phyloP scores from a whole-genome alignment of 2,113 vertebrate genomes.

The Dermatemys mawii region DNA sequence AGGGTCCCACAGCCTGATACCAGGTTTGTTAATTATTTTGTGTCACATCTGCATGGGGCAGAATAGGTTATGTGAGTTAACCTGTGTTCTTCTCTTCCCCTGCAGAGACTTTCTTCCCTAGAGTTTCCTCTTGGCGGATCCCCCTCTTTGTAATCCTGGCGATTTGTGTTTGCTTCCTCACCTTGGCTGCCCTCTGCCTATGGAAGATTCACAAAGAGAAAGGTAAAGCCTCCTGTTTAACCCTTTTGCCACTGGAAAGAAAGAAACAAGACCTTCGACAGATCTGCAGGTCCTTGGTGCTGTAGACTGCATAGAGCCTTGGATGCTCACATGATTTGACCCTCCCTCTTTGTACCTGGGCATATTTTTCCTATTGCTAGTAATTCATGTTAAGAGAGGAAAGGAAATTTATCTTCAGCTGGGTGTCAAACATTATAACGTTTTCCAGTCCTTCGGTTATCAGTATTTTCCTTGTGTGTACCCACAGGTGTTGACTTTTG shows the following conservation, averaged over 20 bases:
- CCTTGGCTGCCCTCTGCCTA: background rate
- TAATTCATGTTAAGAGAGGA: no score
- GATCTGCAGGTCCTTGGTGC: background rate
- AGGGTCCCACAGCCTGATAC: background rate
- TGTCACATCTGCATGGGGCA: background rate
- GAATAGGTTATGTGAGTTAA: background rate
- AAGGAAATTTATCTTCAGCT: no score
- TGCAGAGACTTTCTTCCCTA: background rate
- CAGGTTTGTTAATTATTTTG: background rate
- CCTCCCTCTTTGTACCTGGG: no score
- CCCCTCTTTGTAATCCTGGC: background rate
- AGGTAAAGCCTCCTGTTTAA: background rate
- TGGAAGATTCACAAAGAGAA: background rate
- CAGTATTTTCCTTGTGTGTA: no score
- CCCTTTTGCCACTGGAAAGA: background rate
- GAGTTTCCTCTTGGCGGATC: background rate
- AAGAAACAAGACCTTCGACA: background rate
- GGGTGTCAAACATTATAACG: no score
- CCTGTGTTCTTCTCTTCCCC: background rate
- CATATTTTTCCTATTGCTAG: no score
- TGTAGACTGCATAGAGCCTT: background rate
- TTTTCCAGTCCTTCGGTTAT: no score
- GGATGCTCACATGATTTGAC: no score
- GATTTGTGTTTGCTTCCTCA: background rate
- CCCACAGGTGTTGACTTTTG: no score